Conservation (phyloP, 2,113 vertebrate genomes). For the Coracopsis vasa region DNA sequence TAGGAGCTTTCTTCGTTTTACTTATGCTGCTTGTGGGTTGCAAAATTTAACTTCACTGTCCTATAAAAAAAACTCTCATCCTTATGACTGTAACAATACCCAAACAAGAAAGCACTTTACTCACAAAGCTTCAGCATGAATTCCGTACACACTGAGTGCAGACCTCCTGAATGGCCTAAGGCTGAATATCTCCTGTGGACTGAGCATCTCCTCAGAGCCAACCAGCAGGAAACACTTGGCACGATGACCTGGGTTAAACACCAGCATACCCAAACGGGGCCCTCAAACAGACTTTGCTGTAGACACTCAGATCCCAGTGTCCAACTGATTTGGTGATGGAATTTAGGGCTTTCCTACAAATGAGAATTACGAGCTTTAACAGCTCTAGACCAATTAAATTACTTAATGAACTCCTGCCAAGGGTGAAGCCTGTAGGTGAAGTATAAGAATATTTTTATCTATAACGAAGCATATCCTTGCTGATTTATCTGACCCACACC, state of each 20-base stretch:
- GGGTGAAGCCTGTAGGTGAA: neutral
- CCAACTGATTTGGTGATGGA: neutral
- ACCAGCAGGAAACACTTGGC: neutral
- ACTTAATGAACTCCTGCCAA: neutral
- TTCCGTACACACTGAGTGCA: rapidly evolving
- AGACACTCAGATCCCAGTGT: neutral
- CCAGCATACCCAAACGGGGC: neutral
- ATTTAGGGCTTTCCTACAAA: neutral
- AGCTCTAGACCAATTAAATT: neutral
- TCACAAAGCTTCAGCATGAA: neutral
- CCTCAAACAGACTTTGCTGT: neutral
- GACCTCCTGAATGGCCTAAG: neutral
- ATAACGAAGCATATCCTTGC: neutral
- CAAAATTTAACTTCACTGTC: neutral
- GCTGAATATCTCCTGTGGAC: neutral
- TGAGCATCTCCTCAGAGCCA: neutral
- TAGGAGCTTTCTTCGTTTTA: neutral
- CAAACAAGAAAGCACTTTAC: neutral
- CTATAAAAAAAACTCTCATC: neutral
- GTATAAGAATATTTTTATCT: neutral
- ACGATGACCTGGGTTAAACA: neutral
- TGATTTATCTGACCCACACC: neutral
- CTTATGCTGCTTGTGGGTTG: neutral
- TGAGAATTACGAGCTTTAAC: neutral
- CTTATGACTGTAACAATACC: neutral